Conservation (phyloP, 1,140 invertebrate genomes). For the Delia radicum region DNA sequence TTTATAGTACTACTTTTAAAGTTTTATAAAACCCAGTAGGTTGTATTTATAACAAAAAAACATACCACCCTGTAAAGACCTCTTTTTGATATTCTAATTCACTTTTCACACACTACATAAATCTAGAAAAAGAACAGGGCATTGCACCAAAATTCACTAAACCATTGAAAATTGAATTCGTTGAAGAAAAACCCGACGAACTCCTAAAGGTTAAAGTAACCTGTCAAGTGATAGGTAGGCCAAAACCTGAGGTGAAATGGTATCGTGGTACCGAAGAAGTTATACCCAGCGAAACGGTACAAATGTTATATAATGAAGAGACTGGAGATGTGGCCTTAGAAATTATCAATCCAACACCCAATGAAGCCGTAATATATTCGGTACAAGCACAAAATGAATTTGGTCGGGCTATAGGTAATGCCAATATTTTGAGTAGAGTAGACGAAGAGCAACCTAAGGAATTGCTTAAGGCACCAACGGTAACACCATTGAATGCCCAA, state of each 20-base stretch:
- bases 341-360: constrained; percentile 64
- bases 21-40: not conserved
- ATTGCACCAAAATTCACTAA: constrained; percentile 76
- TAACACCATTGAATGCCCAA: constrained; percentile 68
- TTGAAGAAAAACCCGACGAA: constrained; percentile 62
- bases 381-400: constrained; percentile 70
- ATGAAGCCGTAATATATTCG: constrained; percentile 69
- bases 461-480: constrained; percentile 67
- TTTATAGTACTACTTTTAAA: too few species aligned
- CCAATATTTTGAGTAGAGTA: constrained; percentile 58
- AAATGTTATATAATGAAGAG: constrained; percentile 63
- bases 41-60: not conserved
- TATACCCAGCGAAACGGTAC: constrained; percentile 59
- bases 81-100: constrained; percentile 17
- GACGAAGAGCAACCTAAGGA: constrained; percentile 60
- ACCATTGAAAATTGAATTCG: constrained; percentile 63
- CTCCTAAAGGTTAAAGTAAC: constrained; percentile 77
- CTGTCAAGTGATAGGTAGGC: constrained; percentile 74
- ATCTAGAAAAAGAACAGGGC: constrained; percentile 76
- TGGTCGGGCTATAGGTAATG: constrained; percentile 70
- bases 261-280: constrained; percentile 72
- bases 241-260: constrained; percentile 80
- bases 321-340: constrained; percentile 68
- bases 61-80: not conserved
- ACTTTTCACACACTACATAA: not conserved